Base-by-base conservation (phyloP, 1,140 invertebrate genomes). In the Cherax destructor region DNA sequence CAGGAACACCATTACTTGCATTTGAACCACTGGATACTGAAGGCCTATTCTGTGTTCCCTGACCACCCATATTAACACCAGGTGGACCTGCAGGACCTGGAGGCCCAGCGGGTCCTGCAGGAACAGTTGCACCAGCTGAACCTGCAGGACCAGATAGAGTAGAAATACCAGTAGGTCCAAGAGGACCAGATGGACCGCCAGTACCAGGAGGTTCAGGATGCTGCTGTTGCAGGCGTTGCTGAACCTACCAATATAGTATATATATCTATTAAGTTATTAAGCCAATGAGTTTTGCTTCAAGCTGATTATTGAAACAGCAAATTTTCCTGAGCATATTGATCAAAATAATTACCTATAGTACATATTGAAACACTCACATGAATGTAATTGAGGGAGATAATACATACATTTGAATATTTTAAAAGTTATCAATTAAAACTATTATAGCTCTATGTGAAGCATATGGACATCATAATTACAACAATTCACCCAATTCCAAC, bases 201-300 rank as follows among this genome's bases (percentile, higher is more conserved):
- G 86, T 88, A 13, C 87, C 87, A 21, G 87, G 87, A 11, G 87
- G 87, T 49, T 91, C 88, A 61, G 83, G 74, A 77, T 84, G 81
- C 50, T 91, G 72, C 49, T 91, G 88, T 50, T 91, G 83, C 49
- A 91, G 76, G 30, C 83, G 81, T n/a, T 91, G 88, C 74, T 91
- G 88, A 49, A 91, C 83, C 88, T 91, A 56, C 11, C 85, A 30
- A 74, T 74, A 30, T 74, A 74, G 5, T 10, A 56, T 10, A 9
- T 56, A 9, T 56, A 56, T 56, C 52, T 13, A 56, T 56, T 56
- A 10, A 56, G 13, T 56, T 10, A 56, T 56, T 56, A 56, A 9
- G 9, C 9, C 13, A 56, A 56, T 56, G n/a, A 10, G 6, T 30
- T 24, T 1, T 74, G n/a, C n/a, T 72, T 13, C n/a, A 24, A 6